Evolutionary conservation across 2,113 vertebrate genomes (phyloP), one percentile per base, ranked within the genome.

Genomic region (Antennarius striatus): DNA sequence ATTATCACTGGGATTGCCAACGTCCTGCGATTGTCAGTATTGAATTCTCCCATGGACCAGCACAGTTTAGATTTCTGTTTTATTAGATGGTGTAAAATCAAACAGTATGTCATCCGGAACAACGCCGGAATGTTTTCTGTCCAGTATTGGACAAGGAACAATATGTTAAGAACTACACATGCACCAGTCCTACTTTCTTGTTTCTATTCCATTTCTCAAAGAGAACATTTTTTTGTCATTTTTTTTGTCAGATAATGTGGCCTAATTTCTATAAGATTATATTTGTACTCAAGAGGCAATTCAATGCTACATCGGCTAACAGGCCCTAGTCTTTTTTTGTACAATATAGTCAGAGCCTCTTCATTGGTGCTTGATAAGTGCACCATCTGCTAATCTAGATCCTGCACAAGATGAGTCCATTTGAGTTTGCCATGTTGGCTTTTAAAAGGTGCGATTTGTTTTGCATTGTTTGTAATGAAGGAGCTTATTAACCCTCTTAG

Each of bases 11-110:
- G 52, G 53, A 43, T 54, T 77, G 29, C 6, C n/a, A 10, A 56
- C 51, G 39, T 84, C 65, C 71, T 76, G 64, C 50, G 66, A 74
- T 71, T 77, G 77, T 73, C 50, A 16, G 4, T 15, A 36, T 10
- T 53, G 1, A 57, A 59, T 22, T 62, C 14, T 77, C 12, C 29
- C 43, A 30, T 63, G 29, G 36, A 53, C 17, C 51, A 15, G 12
- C 3, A 49, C 28, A 46, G 63, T 32, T 30, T 6, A 49, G 16
- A 46, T 67, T 29, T 30, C 7, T 11, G 11, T 45, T 39, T 54
- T 70, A 60, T 42, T 11, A 28, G 5, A 53, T 42, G 22, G 10
- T 4, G 10, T 11, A 45, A 45, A 45, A 10, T 56, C 10, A 10
- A 43, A 43, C 11, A 4, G 42, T 11, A 9, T 10, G 10, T 10